Evolutionary conservation across 2,113 vertebrate species (phyloP).

Genomic region (Chaenocephalus aceratus): DNA sequence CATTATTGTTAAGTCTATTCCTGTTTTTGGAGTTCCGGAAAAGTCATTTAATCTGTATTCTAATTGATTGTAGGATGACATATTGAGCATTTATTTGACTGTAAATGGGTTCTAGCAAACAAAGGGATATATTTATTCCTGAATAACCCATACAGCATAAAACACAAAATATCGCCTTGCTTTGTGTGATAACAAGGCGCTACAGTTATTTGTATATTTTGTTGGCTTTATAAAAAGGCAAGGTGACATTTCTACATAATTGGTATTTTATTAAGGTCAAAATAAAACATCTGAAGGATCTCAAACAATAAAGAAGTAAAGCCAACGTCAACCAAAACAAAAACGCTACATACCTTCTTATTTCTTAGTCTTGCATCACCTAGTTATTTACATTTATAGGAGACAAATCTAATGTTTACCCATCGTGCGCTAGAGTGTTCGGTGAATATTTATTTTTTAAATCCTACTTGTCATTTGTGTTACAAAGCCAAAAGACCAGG

Average conservation of each 20-base stretch:
- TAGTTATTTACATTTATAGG: neutral
- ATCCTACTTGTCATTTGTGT: constrained; percentile 19
- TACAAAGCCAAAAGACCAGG: neutral
- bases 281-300: neutral
- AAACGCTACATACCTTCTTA: neutral
- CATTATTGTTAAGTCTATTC: neutral
- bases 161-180: too few relatives aligned
- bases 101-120: too few relatives aligned
- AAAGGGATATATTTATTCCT: too few relatives aligned
- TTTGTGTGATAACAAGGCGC: neutral
- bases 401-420: neutral
- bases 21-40: neutral
- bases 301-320: neutral
- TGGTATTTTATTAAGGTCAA: neutral
- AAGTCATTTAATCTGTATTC: neutral
- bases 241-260: neutral
- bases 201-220: neutral
- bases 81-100: neutral
- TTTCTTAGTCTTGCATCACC: constrained; percentile 3
- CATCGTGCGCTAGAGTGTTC: neutral
- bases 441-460: neutral
- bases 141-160: too few relatives aligned
- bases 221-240: neutral
- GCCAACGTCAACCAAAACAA: too few relatives aligned
- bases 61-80: neutral